A percentile compares a stretch with the other conserved stretches of the same genome.
Evolutionary conservation across 2,888 invertebrate genomes (phyloP).

Genomic region (Drosophila subquinaria): DNA sequence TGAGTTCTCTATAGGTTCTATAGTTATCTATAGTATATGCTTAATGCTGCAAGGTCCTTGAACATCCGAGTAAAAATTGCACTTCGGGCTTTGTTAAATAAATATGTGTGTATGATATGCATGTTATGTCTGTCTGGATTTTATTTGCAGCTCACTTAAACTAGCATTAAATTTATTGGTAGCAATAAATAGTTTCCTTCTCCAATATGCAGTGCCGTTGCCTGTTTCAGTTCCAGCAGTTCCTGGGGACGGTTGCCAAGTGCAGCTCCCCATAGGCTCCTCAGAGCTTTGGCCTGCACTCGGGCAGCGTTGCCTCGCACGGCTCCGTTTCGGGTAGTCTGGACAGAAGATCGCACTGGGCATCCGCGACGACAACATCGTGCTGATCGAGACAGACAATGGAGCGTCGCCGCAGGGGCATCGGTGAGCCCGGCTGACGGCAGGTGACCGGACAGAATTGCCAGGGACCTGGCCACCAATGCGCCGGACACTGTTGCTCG

Average conservation of each 20-base stretch:
- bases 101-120: slow-evolving; percentile 19
- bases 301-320: slow-evolving; percentile 86
- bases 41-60: no score
- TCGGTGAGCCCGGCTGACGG: slow-evolving; percentile 83
- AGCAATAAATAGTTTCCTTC: slow-evolving; percentile 56
- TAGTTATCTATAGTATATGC: no score
- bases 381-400: slow-evolving; percentile 92
- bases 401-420: slow-evolving; percentile 88
- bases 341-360: slow-evolving; percentile 88
- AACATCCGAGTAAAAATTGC: neutral
- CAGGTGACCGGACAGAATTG: slow-evolving; percentile 92
- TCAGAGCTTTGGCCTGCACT: slow-evolving; percentile 73
- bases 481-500: slow-evolving; percentile 89
- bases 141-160: slow-evolving; percentile 44
- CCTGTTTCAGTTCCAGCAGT: neutral
- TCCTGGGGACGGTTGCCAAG: neutral
- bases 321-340: slow-evolving; percentile 90
- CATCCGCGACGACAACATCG: slow-evolving; percentile 91
- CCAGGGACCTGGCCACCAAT: slow-evolving; percentile 96
- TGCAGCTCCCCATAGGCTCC: neutral
- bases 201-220: slow-evolving; percentile 1
- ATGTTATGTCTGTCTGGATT: slow-evolving; percentile 22
- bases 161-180: slow-evolving; percentile 52
- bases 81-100: slow-evolving; percentile 29
- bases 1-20: no score